Conservation (phyloP, 2,797 vertebrate species). For the Scolopax rusticola region DNA sequence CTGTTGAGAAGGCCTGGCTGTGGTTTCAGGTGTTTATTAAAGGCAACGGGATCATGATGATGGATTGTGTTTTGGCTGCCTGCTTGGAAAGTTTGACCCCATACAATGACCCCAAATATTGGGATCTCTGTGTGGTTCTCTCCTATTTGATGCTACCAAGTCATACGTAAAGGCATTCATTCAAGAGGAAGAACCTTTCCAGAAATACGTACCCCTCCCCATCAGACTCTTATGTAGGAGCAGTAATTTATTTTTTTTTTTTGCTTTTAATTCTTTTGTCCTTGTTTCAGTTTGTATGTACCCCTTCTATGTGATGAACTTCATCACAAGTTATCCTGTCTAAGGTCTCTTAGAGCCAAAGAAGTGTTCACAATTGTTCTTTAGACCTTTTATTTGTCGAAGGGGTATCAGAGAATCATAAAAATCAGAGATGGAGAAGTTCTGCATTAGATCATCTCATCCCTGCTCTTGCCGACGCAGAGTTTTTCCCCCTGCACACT, state of each 20-base stretch:
- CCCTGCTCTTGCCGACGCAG: background rate
- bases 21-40: background rate
- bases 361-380: background rate
- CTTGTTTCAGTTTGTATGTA: background rate
- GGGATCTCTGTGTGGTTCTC: background rate
- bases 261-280: background rate
- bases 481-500: background rate
- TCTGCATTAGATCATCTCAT: conserved; percentile 13
- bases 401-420: background rate
- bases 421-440: background rate
- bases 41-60: background rate
- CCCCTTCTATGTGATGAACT: background rate
- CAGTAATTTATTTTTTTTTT: background rate
- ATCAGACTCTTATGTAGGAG: background rate
- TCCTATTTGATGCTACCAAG: background rate
- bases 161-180: background rate
- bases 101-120: background rate
- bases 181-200: background rate
- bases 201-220: background rate
- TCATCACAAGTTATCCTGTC: background rate
- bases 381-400: background rate
- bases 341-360: background rate
- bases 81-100: background rate
- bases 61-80: background rate
- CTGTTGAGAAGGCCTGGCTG: background rate